A percentile compares a stretch with the other conserved stretches of the same genome.
Conservation (phyloP, 2,113 vertebrate genomes). For the Hoplias malabaricus region DNA sequence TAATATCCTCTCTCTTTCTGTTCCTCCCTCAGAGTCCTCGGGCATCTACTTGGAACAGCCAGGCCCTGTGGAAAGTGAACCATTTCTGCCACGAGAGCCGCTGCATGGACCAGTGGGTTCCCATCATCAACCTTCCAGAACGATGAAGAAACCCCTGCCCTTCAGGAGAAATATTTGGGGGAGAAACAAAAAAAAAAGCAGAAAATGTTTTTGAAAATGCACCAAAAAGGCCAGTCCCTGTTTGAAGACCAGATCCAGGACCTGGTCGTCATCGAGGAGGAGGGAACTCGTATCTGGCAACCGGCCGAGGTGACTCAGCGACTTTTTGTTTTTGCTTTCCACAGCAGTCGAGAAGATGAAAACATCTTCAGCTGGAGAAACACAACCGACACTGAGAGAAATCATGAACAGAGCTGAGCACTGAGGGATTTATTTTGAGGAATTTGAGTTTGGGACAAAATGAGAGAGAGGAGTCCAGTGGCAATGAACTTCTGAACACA, state of each 20-base stretch:
- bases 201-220: conserved; percentile 47
- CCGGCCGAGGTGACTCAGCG: conserved; percentile 38
- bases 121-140: conserved; percentile 90
- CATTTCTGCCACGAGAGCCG: conserved; percentile 93
- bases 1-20: conserved; percentile 33
- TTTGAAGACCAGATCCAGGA: not conserved
- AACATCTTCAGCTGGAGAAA: conserved; percentile 34
- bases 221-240: conserved; percentile 17
- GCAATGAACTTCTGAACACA: not conserved
- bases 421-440: conserved; percentile 9
- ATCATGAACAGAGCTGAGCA: conserved; percentile 32
- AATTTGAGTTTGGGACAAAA: conserved; percentile 6
- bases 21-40: conserved; percentile 80
- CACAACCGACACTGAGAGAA: not conserved
- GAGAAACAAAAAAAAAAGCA: conserved; percentile 33
- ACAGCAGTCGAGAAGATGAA: conserved; percentile 2
- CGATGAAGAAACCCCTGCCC: conserved; percentile 74
- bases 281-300: conserved; percentile 52
- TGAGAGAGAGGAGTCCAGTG: not conserved
- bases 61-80: conserved; percentile 88
- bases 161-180: conserved; percentile 30
- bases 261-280: conserved; percentile 56
- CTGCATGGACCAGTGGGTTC: conserved; percentile 94
- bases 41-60: conserved; percentile 84
- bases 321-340: conserved; percentile 48